Conservation (phyloP, 2,113 vertebrate genomes). For the Cyphomyrus discorhynchus region DNA sequence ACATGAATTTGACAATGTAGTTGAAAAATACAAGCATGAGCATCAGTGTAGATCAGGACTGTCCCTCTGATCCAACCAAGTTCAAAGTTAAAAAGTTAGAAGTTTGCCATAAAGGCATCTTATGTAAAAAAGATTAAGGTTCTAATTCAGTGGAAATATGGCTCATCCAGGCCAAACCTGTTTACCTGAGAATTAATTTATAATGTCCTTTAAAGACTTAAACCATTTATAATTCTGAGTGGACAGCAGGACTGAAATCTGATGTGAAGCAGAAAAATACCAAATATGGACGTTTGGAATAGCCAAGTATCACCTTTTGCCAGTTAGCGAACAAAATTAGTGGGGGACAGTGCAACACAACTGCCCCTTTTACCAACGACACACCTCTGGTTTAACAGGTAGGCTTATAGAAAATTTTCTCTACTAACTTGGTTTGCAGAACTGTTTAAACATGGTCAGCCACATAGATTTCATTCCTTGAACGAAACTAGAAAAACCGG, state of each 20-base stretch:
- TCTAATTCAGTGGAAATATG: not conserved
- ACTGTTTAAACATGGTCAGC: not conserved
- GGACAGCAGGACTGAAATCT: not conserved
- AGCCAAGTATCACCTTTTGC: not conserved
- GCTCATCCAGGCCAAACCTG: not conserved
- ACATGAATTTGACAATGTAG: not conserved
- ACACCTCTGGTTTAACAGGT: not conserved
- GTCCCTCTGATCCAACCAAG: not conserved
- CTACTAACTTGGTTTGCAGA: not conserved
- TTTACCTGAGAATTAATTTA: not conserved
- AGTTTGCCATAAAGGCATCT: not conserved
- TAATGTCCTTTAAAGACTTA: slow-evolving; percentile 18
- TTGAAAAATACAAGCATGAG: not conserved
- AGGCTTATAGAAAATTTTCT: not conserved
- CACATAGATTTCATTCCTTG: not conserved
- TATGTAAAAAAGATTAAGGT: not conserved
- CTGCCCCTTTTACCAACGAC: not conserved
- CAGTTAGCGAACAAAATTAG: not conserved
- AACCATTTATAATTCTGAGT: not conserved
- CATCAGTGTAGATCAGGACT: not conserved
- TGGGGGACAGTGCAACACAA: not conserved
- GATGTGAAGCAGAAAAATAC: not conserved
- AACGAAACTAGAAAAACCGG: not conserved
- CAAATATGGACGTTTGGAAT: not conserved
- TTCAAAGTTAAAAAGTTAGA: not conserved